Conservation (phyloP, 2,888 invertebrate genomes). For the Amorpha juglandis region DNA sequence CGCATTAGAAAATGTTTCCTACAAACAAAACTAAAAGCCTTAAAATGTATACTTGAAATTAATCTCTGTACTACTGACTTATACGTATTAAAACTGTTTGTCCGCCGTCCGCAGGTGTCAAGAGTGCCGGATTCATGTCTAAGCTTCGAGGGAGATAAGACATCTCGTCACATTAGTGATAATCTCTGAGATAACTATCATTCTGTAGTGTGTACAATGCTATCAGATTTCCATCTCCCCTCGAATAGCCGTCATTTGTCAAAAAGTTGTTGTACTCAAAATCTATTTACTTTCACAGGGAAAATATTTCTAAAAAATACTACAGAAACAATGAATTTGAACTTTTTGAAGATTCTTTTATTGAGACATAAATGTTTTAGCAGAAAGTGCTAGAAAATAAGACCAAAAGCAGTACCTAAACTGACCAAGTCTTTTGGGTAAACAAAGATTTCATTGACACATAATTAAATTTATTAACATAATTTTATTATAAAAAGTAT, state of each 20-base stretch:
- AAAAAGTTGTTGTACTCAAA: constrained; percentile 39
- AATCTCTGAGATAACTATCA: constrained; percentile 61
- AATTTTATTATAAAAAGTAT: too few relatives aligned
- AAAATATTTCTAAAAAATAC: neutral
- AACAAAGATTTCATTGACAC: too few relatives aligned
- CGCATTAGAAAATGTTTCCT: too few relatives aligned
- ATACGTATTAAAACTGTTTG: neutral
- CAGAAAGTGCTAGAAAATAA: too few relatives aligned
- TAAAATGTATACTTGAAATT: too few relatives aligned
- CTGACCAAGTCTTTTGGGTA: too few relatives aligned
- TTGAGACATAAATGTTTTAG: too few relatives aligned
- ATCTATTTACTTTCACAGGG: neutral
- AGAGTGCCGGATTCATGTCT: neutral
- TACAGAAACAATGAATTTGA: neutral
- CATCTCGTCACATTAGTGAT: constrained; percentile 71
- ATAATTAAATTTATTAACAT: too few relatives aligned
- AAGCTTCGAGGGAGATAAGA: constrained; percentile 34
- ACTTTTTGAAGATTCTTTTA: too few relatives aligned
- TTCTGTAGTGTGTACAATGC: constrained; percentile 39
- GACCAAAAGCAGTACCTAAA: too few relatives aligned
- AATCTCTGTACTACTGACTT: neutral
- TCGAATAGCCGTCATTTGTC: constrained; percentile 61
- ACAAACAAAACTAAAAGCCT: too few relatives aligned
- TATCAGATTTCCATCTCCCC: constrained; percentile 68
- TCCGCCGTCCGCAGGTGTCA: constrained; percentile 8